Conservation (phyloP, 2,797 vertebrate genomes). For the Euphonia xanthogaster region DNA sequence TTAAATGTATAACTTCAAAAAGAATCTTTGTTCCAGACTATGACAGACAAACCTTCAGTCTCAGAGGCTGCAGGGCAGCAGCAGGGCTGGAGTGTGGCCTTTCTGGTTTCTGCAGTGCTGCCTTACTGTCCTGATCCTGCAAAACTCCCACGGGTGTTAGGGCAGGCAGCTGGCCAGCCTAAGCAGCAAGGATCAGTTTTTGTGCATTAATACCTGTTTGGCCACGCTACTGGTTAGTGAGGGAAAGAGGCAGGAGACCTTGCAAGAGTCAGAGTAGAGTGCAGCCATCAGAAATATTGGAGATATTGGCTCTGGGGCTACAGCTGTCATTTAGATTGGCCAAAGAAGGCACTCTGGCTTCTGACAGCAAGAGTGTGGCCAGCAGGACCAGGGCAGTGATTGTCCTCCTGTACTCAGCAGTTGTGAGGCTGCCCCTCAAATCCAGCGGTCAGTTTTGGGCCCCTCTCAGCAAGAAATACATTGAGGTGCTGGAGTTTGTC, state of each 20-base stretch:
- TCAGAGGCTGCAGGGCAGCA: background rate
- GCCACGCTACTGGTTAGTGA: rapidly evolving
- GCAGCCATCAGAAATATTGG: rapidly evolving
- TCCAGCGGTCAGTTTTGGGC: background rate
- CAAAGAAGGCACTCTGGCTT: background rate
- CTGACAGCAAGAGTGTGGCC: background rate
- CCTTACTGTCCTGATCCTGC: background rate
- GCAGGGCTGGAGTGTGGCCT: background rate
- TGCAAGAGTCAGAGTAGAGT: background rate
- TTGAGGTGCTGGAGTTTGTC: background rate
- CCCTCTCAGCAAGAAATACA: background rate
- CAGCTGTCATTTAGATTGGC: background rate
- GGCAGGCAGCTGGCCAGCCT: background rate
- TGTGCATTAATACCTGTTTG: background rate
- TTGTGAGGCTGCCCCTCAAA: background rate
- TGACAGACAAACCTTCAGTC: rapidly evolving
- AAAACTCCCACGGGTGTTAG: rapidly evolving
- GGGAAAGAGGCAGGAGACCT: background rate
- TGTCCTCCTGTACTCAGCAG: background rate
- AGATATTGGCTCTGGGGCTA: rapidly evolving
- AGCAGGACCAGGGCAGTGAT: background rate
- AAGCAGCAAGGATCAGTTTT: background rate
- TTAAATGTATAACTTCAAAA: background rate
- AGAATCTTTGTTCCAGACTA: background rate
- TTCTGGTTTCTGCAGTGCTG: background rate